Evolutionary conservation across 2,113 vertebrate genomes (phyloP).

Genomic region (Pluvianellus socialis): DNA sequence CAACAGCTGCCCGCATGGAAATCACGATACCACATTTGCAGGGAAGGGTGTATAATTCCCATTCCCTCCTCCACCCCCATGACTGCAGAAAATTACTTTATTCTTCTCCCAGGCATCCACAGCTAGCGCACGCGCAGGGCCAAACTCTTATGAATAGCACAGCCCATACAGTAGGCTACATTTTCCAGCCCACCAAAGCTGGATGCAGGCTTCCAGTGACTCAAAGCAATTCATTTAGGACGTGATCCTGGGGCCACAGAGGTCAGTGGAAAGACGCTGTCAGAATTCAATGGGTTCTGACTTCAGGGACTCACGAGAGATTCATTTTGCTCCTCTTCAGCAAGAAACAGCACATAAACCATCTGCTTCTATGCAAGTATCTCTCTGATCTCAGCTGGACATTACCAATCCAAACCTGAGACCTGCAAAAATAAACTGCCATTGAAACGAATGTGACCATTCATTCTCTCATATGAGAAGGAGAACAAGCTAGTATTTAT

Average conservation of each 20-base stretch:
- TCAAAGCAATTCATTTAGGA: conserved; percentile 50
- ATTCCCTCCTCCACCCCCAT: conserved; percentile 1
- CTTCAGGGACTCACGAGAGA: neutral
- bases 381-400: neutral
- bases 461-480: neutral
- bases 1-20: neutral
- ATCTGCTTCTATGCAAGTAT: neutral
- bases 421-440: conserved; percentile 8
- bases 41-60: neutral
- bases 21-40: neutral
- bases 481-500: neutral
- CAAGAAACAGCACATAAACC: neutral
- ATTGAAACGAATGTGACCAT: neutral
- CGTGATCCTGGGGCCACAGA: neutral
- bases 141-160: neutral
- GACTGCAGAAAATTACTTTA: conserved; percentile 39
- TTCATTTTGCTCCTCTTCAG: neutral
- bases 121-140: neutral
- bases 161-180: conserved; percentile 42
- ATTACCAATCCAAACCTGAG: neutral
- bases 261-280: conserved; percentile 37
- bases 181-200: conserved; percentile 60
- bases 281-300: conserved; percentile 8
- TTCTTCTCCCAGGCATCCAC: conserved; percentile 33
- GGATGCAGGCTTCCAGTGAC: conserved; percentile 7